phyloP scores from a whole-genome alignment of 2,797 vertebrate species.

The Leptodactylus fallax region DNA sequence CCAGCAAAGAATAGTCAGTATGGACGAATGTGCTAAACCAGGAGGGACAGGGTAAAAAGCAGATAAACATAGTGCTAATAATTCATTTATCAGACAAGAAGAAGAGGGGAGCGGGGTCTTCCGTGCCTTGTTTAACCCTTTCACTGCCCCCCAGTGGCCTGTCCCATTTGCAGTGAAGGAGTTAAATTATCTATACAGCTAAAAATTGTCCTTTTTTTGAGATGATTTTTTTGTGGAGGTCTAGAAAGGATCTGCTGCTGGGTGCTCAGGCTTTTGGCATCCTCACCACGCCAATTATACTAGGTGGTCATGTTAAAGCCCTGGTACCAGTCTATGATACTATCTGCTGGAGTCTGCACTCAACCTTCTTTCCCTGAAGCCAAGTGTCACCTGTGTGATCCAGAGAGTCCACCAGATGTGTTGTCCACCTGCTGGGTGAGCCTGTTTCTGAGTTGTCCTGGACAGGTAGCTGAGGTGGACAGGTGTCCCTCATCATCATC shows the following conservation, averaged over 20 bases:
- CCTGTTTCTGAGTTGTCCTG: slow-evolving; percentile 26
- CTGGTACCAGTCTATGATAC: slow-evolving; percentile 33
- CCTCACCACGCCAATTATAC: background rate
- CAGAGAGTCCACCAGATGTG: slow-evolving; percentile 32
- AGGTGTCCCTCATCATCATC: slow-evolving; percentile 35
- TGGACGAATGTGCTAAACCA: background rate
- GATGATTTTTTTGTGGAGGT: slow-evolving; percentile 23
- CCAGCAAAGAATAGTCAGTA: background rate
- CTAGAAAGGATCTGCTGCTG: slow-evolving; percentile 26
- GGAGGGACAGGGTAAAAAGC: background rate
- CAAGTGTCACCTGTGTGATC: slow-evolving; percentile 24
- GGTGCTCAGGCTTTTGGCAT: slow-evolving; percentile 23
- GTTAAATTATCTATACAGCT: slow-evolving; percentile 22
- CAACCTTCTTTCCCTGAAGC: slow-evolving; percentile 25
- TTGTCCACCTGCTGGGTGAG: background rate
- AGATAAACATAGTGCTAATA: slow-evolving; percentile 26
- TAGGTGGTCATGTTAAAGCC: slow-evolving; percentile 19
- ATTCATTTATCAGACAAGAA: background rate
- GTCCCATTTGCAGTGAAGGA: slow-evolving; percentile 26
- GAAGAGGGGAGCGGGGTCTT: background rate
- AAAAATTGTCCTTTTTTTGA: background rate
- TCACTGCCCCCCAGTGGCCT: slow-evolving; percentile 9
- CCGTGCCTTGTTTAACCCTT: slow-evolving; percentile 22
- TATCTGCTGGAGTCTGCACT: slow-evolving; percentile 24
- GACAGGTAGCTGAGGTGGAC: slow-evolving; percentile 20